phyloP scores from a whole-genome alignment of 2,797 vertebrate genomes.

The Rousettus madagascariensis region DNA sequence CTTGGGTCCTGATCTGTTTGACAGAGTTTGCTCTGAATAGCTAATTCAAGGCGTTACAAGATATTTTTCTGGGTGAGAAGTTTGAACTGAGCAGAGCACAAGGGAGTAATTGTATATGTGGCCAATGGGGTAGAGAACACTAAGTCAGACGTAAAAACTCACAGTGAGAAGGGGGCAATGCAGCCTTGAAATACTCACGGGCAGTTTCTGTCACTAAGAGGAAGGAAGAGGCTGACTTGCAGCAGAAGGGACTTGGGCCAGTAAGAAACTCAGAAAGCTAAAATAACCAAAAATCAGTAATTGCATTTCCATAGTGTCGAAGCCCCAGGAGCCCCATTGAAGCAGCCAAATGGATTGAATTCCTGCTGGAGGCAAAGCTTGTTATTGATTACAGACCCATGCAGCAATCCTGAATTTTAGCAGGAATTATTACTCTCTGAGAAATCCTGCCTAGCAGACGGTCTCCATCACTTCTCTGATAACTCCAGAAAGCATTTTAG shows the following conservation, averaged over 20 bases:
- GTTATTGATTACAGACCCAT: conserved; percentile 43
- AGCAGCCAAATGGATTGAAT: conserved; percentile 58
- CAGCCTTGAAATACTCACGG: neutral
- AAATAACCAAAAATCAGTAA: conserved; percentile 59
- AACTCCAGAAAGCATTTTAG: conserved; percentile 1
- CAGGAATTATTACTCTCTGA: conserved; percentile 21
- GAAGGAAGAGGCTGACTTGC: neutral
- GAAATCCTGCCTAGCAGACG: conserved; percentile 38
- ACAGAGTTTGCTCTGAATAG: neutral
- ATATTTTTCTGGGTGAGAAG: neutral
- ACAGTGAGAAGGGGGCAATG: neutral
- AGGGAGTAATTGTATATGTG: neutral
- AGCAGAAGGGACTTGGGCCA: conserved; percentile 1
- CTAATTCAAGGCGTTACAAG: neutral
- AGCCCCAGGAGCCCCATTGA: conserved; percentile 50
- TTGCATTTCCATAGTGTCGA: conserved; percentile 29
- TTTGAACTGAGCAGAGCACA: neutral
- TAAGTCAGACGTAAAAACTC: neutral
- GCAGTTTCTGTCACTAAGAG: conserved; percentile 6
- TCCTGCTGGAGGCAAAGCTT: conserved; percentile 43
- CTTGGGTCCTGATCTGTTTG: neutral
- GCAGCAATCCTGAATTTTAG: conserved; percentile 29
- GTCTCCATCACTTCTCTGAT: conserved; percentile 1
- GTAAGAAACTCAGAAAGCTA: conserved; percentile 40
- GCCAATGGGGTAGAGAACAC: neutral